phyloP scores from a whole-genome alignment of 2,888 invertebrate species.

The Strigamia transsilvanica region DNA sequence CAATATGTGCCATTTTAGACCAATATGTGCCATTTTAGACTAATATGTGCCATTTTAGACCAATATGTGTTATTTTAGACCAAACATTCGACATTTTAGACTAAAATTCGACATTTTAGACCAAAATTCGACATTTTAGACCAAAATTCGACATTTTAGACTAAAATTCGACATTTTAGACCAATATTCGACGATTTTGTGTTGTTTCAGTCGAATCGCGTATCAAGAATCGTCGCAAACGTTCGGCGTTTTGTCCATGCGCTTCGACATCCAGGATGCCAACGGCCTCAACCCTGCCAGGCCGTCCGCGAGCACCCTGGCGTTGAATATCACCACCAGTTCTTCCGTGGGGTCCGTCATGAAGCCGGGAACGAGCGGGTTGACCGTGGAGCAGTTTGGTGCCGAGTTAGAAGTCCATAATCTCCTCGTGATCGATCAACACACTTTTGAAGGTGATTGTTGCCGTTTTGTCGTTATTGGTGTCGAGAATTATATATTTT shows the following conservation, averaged over 20 bases:
- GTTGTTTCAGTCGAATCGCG: conserved; percentile 76
- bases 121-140: too few species aligned
- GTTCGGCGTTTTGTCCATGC: conserved; percentile 90
- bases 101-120: too few species aligned
- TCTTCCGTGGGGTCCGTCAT: conserved; percentile 69
- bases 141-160: too few species aligned
- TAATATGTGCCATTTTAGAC: too few species aligned
- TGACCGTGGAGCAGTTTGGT: conserved; percentile 69
- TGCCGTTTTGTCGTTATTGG: too few species aligned
- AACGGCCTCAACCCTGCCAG: conserved; percentile 74
- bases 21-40: too few species aligned
- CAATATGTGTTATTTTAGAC: too few species aligned
- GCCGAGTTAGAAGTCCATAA: conserved; percentile 91
- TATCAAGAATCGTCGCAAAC: conserved; percentile 87
- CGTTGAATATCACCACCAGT: conserved; percentile 69
- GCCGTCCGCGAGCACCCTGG: conserved; percentile 81
- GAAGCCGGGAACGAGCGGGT: conserved; percentile 65
- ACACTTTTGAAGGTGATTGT: conserved; percentile 92
- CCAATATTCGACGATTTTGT: too few species aligned
- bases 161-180: too few species aligned
- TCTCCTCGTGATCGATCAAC: conserved; percentile 90
- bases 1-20: too few species aligned
- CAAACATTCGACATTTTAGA: too few species aligned
- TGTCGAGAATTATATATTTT: conserved; percentile 11
- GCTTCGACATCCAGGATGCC: conserved; percentile 86